These are phyloP conservation scores for Amphiprion clarkii DNA, from an alignment of 2,797 vertebrate species.

Conservation along the genomic window DNA sequence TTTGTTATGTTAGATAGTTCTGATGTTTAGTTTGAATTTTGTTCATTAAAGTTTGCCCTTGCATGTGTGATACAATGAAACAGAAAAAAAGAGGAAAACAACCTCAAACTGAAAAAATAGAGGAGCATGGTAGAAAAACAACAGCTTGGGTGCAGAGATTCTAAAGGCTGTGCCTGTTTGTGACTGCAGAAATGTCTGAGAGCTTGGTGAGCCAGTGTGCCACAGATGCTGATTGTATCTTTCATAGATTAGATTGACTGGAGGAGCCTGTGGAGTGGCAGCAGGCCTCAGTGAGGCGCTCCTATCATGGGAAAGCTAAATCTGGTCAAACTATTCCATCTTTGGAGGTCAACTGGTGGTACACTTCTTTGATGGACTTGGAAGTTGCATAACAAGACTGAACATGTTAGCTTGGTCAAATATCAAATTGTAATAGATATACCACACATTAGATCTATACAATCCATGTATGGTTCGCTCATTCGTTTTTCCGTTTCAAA, in stretches of 20 bases:
- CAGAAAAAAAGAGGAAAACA: background rate
- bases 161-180: no score
- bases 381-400: no score
- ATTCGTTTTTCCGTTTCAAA: no score
- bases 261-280: slow-evolving; percentile 3
- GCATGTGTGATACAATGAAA: no score
- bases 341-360: slow-evolving; percentile 7
- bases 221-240: slow-evolving; percentile 39
- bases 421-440: no score
- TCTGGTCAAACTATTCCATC: slow-evolving; percentile 18
- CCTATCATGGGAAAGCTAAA: slow-evolving; percentile 11
- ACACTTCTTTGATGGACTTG: background rate
- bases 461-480: no score
- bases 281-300: background rate
- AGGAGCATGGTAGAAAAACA: background rate
- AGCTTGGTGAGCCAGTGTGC: background rate
- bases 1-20: background rate
- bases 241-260: slow-evolving; percentile 13
- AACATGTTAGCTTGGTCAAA: no score
- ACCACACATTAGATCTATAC: no score
- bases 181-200: no score
- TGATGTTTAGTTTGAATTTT: background rate
- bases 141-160: no score
- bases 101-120: background rate
- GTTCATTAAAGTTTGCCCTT: no score